Evolutionary conservation across 2,113 vertebrate species (phyloP).

Genomic region (Orycteropus afer): DNA sequence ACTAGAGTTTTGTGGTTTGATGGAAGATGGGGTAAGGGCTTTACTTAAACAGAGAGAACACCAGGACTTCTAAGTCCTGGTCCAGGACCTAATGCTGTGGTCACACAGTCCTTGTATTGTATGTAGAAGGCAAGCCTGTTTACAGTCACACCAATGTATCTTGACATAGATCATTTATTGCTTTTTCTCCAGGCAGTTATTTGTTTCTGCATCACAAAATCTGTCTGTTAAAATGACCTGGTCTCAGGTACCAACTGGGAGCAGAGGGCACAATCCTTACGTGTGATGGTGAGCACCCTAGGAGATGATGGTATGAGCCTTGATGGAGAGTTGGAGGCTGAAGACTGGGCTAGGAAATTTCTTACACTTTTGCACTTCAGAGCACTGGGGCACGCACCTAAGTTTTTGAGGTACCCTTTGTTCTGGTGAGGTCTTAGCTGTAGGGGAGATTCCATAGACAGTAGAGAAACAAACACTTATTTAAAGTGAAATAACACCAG

Average conservation of each 20-base stretch:
- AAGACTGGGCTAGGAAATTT: conserved; percentile 46
- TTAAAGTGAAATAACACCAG: conserved; percentile 56
- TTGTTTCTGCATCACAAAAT: conserved; percentile 52
- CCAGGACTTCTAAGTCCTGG: background rate
- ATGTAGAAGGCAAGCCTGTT: background rate
- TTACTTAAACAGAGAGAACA: background rate
- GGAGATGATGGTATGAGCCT: background rate
- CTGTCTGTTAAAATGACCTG: background rate
- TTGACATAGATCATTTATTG: background rate
- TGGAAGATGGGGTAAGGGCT: background rate
- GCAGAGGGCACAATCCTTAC: conserved; percentile 47
- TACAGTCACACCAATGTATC: background rate
- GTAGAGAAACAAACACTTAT: conserved; percentile 41
- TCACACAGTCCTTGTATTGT: background rate
- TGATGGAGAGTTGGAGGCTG: background rate
- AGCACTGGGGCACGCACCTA: conserved; percentile 14
- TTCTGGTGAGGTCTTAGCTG: conserved; percentile 48
- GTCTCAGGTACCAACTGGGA: background rate
- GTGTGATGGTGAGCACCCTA: background rate
- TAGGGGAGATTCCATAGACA: conserved; percentile 48
- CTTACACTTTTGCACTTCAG: conserved; percentile 64
- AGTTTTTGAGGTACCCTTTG: conserved; percentile 58
- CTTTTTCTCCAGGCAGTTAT: background rate
- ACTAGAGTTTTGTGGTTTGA: background rate
- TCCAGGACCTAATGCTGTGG: fast-evolving